Percentiles rank a stretch among this genome's conserved stretches.
Conservation (phyloP, 2,113 vertebrate genomes). For the Pseudonaja textilis region DNA sequence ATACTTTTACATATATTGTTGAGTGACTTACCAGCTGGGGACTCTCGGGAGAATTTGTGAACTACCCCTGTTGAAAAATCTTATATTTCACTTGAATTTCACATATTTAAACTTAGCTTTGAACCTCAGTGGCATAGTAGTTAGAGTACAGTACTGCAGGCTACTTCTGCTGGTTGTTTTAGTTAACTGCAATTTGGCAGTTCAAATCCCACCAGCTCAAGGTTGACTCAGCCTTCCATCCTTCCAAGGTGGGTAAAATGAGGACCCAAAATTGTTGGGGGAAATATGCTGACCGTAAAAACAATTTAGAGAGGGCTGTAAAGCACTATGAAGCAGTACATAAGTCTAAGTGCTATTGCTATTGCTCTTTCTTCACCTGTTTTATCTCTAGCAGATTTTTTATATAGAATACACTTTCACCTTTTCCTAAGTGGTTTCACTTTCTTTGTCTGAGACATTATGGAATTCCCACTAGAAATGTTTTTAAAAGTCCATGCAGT, state of each 20-base stretch:
- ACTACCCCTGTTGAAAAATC: neutral
- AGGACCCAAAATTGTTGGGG: too few species aligned
- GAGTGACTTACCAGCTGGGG: neutral
- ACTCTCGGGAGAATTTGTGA: neutral
- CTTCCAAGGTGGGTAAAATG: too few species aligned
- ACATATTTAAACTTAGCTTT: neutral
- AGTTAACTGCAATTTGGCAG: too few species aligned
- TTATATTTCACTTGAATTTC: neutral
- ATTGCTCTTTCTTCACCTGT: neutral
- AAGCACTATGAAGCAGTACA: too few species aligned
- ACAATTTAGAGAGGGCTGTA: too few species aligned
- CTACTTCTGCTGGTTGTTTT: too few species aligned
- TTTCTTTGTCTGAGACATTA: neutral
- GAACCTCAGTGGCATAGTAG: too few species aligned
- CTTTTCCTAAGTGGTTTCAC: neutral
- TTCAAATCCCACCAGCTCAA: too few species aligned
- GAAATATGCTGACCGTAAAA: too few species aligned
- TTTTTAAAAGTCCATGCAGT: neutral
- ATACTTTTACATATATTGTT: neutral
- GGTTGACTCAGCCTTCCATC: too few species aligned
- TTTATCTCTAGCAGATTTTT: neutral
- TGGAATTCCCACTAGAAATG: neutral
- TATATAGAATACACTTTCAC: neutral
- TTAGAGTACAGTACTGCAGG: too few species aligned
- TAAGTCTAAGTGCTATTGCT: too few species aligned